Conservation (phyloP, 2,888 invertebrate species). For the Microctonus hyperodae region DNA sequence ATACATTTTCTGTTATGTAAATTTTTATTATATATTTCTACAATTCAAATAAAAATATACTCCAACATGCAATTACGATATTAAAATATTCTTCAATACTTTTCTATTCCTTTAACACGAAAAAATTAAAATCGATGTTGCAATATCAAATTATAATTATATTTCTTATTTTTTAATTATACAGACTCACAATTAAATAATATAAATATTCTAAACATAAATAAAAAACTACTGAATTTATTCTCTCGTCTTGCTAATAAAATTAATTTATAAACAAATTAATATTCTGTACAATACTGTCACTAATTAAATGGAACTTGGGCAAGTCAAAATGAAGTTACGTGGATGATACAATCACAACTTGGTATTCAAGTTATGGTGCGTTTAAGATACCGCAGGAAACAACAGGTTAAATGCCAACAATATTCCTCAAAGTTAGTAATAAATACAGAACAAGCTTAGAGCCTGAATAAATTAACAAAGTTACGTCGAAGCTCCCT, state of each 20-base stretch:
- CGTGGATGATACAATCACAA: neutral
- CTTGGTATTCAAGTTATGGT: neutral
- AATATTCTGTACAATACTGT: constrained; percentile 1
- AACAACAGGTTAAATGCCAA: constrained; percentile 34
- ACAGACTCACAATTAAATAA: too few relatives aligned
- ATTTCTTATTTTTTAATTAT: too few relatives aligned
- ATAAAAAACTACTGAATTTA: too few relatives aligned
- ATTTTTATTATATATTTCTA: neutral
- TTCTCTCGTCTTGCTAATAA: too few relatives aligned
- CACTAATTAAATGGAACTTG: neutral
- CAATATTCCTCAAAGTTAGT: constrained; percentile 37
- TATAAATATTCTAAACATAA: too few relatives aligned
- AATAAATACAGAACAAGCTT: constrained; percentile 37
- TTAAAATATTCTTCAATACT: neutral
- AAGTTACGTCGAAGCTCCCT: constrained; percentile 30
- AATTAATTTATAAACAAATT: neutral
- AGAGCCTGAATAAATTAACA: constrained; percentile 37
- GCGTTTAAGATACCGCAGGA: constrained; percentile 3
- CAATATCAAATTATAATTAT: too few relatives aligned
- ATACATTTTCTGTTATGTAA: neutral
- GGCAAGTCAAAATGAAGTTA: neutral
- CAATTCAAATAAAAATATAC: neutral
- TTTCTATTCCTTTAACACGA: too few relatives aligned
- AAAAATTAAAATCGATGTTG: too few relatives aligned
- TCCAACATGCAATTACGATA: neutral